These are phyloP conservation scores for Solea senegalensis DNA, from an alignment of 2,113 vertebrate genomes.

Conservation along the genomic window DNA sequence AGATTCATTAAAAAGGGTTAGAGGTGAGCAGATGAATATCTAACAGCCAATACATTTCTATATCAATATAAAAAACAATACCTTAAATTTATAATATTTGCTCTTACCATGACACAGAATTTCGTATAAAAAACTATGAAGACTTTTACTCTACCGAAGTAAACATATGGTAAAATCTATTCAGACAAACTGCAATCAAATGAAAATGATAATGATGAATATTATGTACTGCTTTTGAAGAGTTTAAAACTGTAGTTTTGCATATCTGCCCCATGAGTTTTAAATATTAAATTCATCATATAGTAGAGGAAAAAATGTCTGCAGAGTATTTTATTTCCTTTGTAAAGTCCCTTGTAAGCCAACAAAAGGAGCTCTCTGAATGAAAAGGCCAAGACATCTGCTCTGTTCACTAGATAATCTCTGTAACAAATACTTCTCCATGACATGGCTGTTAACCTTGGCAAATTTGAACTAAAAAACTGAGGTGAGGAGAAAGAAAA, in stretches of 20 bases:
- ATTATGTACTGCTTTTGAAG: too few species aligned
- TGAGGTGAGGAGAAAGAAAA: constrained; percentile 7
- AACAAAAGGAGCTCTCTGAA: constrained; percentile 47
- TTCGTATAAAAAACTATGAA: too few species aligned
- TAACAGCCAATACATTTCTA: not conserved
- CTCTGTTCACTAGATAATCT: constrained; percentile 54
- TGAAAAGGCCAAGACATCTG: constrained; percentile 56
- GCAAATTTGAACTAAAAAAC: constrained; percentile 51
- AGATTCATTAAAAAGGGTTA: not conserved
- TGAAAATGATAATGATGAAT: too few species aligned
- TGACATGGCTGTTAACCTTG: constrained; percentile 30
- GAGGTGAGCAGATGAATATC: not conserved
- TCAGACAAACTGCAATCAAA: too few species aligned
- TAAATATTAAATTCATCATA: constrained; percentile 13
- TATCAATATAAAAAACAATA: too few species aligned
- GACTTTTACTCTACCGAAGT: too few species aligned
- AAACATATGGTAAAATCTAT: too few species aligned
- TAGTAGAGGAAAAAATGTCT: constrained; percentile 18
- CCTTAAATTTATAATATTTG: not conserved
- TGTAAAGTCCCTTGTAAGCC: constrained; percentile 45
- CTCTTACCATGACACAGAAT: not conserved
- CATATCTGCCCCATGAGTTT: constrained; percentile 18
- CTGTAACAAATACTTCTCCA: constrained; percentile 54
- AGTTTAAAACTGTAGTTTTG: not conserved
- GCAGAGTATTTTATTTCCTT: constrained; percentile 12